Percentiles rank a stretch among this genome's conserved stretches.
Conservation (phyloP, 2,888 invertebrate genomes). For the Heteropelma amictum region DNA sequence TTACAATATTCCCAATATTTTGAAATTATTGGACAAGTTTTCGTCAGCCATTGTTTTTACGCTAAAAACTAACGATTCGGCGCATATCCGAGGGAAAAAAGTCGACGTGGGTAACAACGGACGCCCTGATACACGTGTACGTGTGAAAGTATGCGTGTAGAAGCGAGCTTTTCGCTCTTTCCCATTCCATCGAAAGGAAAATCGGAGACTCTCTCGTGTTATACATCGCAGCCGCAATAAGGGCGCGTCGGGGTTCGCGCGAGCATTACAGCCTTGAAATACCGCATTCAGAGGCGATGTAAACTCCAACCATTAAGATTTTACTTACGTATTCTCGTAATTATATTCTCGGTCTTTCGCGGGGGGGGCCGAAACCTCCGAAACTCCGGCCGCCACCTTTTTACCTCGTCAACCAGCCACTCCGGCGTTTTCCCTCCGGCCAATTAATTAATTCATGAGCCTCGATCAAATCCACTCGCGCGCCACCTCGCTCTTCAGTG, state of each 20-base stretch:
- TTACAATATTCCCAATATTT: too few relatives aligned
- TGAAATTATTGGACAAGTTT: too few relatives aligned
- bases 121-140: too few relatives aligned
- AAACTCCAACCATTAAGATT: conserved; percentile 56
- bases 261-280: conserved; percentile 54
- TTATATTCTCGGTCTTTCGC: conserved; percentile 48
- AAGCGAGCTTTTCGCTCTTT: too few relatives aligned
- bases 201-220: too few relatives aligned
- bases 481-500: conserved; percentile 35
- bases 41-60: too few relatives aligned
- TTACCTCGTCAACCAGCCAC: not conserved
- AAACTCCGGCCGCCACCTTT: not conserved
- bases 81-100: too few relatives aligned
- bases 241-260: not conserved
- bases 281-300: conserved; percentile 50
- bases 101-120: too few relatives aligned
- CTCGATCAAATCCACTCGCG: conserved; percentile 56
- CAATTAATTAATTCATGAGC: conserved; percentile 62
- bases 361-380: not conserved
- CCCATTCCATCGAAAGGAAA: too few relatives aligned
- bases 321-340: too few relatives aligned
- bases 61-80: too few relatives aligned
- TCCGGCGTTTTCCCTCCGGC: conserved; percentile 12
- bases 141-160: too few relatives aligned
- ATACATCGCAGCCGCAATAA: not conserved